phyloP scores from a whole-genome alignment of 2,888 invertebrate species.

The Ctenicera cuprea region DNA sequence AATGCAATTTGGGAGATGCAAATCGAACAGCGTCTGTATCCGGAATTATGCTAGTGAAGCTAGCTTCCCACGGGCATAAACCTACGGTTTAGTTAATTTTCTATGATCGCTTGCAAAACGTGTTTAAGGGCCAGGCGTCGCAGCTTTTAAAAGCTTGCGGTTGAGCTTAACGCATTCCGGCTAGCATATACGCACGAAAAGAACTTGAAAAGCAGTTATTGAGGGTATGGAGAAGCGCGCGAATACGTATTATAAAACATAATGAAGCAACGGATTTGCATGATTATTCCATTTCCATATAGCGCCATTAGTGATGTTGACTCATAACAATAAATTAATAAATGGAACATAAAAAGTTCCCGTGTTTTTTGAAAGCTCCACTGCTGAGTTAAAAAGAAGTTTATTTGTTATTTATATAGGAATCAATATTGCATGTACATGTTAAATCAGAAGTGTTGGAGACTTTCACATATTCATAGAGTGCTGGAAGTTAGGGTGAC shows the following conservation, averaged over 20 bases:
- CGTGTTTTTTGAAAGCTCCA: no score
- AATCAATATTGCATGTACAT: no score
- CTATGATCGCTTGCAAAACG: slow-evolving; percentile 46
- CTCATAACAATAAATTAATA: slow-evolving; percentile 17
- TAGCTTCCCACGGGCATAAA: slow-evolving; percentile 17
- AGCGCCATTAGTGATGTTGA: slow-evolving; percentile 9
- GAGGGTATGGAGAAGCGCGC: neutral
- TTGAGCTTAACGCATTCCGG: slow-evolving; percentile 43
- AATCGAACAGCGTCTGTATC: neutral
- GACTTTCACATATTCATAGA: no score
- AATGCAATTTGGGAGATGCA: slow-evolving; percentile 20
- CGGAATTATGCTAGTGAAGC: slow-evolving; percentile 32
- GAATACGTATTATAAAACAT: slow-evolving; percentile 18
- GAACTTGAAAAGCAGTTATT: slow-evolving; percentile 36
- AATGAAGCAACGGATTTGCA: slow-evolving; percentile 25
- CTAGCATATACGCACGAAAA: slow-evolving; percentile 39
- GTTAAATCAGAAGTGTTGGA: no score
- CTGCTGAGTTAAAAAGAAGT: no score
- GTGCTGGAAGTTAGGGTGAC: no score
- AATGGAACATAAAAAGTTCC: neutral
- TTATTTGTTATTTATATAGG: no score
- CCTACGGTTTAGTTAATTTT: slow-evolving; percentile 45
- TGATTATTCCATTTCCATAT: slow-evolving; percentile 32
- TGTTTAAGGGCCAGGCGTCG: slow-evolving; percentile 47
- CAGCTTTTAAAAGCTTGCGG: slow-evolving; percentile 48